phyloP scores from a whole-genome alignment of 2,113 vertebrate genomes.

The Ptychochromis oligacanthus region DNA sequence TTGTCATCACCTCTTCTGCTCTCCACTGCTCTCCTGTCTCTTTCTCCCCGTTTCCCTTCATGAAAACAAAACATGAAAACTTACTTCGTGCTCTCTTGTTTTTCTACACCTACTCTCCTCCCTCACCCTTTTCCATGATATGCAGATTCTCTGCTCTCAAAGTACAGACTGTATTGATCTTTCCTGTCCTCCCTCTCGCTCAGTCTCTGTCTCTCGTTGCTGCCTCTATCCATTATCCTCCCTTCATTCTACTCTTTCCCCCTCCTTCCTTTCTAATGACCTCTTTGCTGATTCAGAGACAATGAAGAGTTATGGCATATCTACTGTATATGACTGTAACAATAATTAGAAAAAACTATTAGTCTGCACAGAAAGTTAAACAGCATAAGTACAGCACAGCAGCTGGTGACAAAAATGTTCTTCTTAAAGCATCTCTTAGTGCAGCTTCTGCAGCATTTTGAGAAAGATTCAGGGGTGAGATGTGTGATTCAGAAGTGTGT shows the following conservation, averaged over 20 bases:
- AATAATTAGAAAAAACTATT: constrained; percentile 51
- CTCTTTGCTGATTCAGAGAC: constrained; percentile 61
- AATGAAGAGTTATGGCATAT: constrained; percentile 48
- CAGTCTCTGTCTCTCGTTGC: constrained; percentile 1
- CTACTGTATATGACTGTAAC: constrained; percentile 36
- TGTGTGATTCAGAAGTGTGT: constrained; percentile 11
- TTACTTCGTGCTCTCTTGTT: constrained; percentile 3
- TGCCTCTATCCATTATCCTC: constrained; percentile 50
- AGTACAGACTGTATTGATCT: constrained; percentile 68
- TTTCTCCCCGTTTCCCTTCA: neutral
- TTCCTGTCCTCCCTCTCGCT: constrained; percentile 23
- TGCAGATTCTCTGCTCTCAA: constrained; percentile 50
- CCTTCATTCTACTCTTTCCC: constrained; percentile 28
- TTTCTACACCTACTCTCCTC: constrained; percentile 33
- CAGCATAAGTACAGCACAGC: neutral
- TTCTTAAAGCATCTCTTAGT: neutral
- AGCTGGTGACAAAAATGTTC: constrained; percentile 19
- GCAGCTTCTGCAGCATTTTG: constrained; percentile 6
- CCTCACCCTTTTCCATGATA: constrained; percentile 29
- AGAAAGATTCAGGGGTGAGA: constrained; percentile 8
- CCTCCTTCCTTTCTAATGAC: constrained; percentile 52
- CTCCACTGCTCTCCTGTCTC: neutral
- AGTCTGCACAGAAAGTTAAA: constrained; percentile 35
- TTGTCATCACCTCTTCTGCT: constrained; percentile 1
- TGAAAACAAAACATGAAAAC: constrained; percentile 18